Percentiles rank a stretch among this genome's conserved stretches.
These are phyloP conservation scores for Hirtodrosophila histrioides DNA, from an alignment of 2,888 invertebrate genomes.

Conservation along the genomic window DNA sequence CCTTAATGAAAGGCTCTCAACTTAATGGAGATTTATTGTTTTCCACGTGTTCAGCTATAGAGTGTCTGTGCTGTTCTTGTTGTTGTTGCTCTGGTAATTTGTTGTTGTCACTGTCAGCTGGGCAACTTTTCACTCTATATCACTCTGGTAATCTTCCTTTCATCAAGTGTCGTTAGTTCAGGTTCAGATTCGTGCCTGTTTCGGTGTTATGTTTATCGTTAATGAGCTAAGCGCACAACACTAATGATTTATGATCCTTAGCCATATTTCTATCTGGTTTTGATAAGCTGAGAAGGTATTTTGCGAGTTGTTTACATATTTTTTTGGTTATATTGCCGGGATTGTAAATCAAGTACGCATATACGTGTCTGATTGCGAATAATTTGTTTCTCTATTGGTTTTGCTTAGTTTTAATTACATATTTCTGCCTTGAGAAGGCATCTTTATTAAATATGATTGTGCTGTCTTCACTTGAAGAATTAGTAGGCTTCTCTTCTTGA, in stretches of 20 bases:
- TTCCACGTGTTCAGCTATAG: slow-evolving; percentile 45
- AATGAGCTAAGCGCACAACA: slow-evolving; percentile 23
- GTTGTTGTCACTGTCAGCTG: slow-evolving; percentile 30
- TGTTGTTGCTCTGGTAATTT: slow-evolving; percentile 6
- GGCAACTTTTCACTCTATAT: slow-evolving; percentile 35
- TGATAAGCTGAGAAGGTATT: slow-evolving; percentile 23
- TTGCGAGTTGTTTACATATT: slow-evolving; percentile 5
- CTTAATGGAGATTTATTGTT: slow-evolving; percentile 75
- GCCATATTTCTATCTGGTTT: slow-evolving; percentile 14
- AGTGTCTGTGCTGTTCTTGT: slow-evolving; percentile 20
- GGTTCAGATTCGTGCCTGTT: slow-evolving; percentile 15
- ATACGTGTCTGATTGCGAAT: not conserved
- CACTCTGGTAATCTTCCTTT: slow-evolving; percentile 37
- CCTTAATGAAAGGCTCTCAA: slow-evolving; percentile 74
- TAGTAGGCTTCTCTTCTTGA: no score
- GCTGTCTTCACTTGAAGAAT: no score
- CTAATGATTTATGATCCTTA: slow-evolving; percentile 50
- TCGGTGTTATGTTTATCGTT: slow-evolving; percentile 23
- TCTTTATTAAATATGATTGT: no score
- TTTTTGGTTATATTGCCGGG: slow-evolving; percentile 26
- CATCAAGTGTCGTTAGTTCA: slow-evolving; percentile 32
- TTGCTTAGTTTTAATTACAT: no score
- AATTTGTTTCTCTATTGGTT: no score
- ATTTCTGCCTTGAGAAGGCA: no score
- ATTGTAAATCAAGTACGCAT: slow-evolving; percentile 14